Base-by-base conservation (phyloP, 2,113 vertebrate species). In the Petaurus breviceps region DNA sequence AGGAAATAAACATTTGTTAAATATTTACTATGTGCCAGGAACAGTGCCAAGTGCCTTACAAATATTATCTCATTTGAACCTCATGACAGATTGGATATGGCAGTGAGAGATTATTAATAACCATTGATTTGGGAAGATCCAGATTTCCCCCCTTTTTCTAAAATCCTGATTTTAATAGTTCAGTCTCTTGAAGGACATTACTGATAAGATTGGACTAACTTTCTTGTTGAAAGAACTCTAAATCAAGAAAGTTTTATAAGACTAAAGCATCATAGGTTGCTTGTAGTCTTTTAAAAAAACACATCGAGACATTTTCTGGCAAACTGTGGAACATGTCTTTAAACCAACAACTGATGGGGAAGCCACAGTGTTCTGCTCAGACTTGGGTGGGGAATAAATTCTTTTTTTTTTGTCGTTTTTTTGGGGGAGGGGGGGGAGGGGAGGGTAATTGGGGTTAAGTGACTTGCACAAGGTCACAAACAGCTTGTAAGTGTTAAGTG, bases 221-320 rank as follows among this genome's bases (percentile, higher is more conserved):
- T 68, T 68, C 3, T 68, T 37, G 31, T 68, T 68, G 2, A 68
- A 31, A 52, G 16, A 77, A 68, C 94, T 97, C 93, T 46, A 92
- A 96, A 94, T 16, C 53, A 93, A 95, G 94, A 91, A 0, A 52
- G 8, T 96, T 95, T 92, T 92, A 93, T 22, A 37, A 49, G 57
- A 49, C 16, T 94, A 57, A 3, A 0, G 91, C 49, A 93, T 92
- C 95, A 84, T 68, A 89, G 94, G 89, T 77, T 50, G 25, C 93
- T 91, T 22, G 24, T 68, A 28, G 52, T 2, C 7, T 14, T 26
- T 89, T 89, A 37, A 92, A 92, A 95, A 55, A 90, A 37, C 4
- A 77, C 90, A 0, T 89, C 95, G 26, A 94, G 84, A 31, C 24
- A 94, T 51, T 91, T 49, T 91, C 93, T 90, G 50, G 51, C 12